Conservation (phyloP, 2,888 invertebrate species). For the Pherbina coryleti region DNA sequence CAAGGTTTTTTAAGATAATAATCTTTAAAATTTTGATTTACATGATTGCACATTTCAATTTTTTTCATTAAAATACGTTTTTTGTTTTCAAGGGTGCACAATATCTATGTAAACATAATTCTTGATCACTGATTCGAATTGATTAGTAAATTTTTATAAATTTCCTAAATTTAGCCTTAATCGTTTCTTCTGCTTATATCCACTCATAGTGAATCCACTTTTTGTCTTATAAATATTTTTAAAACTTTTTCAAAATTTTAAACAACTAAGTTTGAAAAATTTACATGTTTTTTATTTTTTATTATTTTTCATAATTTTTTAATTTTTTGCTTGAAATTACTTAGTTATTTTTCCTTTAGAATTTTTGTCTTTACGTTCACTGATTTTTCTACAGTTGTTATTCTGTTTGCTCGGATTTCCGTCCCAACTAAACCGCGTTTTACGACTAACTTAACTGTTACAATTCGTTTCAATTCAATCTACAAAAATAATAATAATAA, state of each 20-base stretch:
- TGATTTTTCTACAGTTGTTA: background rate
- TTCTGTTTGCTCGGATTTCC: constrained; percentile 31
- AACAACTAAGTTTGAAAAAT: background rate
- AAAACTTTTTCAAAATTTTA: no score
- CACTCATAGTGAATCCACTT: no score
- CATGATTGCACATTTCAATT: no score
- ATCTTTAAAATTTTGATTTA: background rate
- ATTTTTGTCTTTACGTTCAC: background rate
- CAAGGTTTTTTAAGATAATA: background rate
- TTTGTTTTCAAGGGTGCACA: no score
- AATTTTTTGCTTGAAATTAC: background rate
- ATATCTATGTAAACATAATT: no score
- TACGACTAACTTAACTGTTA: constrained; percentile 48
- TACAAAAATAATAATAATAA: constrained; percentile 33
- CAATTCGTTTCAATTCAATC: constrained; percentile 45
- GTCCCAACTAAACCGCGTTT: constrained; percentile 47
- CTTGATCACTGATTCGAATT: no score
- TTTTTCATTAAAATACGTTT: no score
- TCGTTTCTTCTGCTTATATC: no score
- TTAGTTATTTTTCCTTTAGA: constrained; percentile 8
- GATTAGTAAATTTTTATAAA: no score
- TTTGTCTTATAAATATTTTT: no score
- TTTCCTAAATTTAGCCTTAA: no score
- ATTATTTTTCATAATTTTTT: constrained; percentile 17
- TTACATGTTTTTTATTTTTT: background rate